Evolutionary conservation across 92 coral and sea anemone genomes (phyloP), one percentile per base, ranked within the genome.

Genomic region (Phenganax subtilis): DNA sequence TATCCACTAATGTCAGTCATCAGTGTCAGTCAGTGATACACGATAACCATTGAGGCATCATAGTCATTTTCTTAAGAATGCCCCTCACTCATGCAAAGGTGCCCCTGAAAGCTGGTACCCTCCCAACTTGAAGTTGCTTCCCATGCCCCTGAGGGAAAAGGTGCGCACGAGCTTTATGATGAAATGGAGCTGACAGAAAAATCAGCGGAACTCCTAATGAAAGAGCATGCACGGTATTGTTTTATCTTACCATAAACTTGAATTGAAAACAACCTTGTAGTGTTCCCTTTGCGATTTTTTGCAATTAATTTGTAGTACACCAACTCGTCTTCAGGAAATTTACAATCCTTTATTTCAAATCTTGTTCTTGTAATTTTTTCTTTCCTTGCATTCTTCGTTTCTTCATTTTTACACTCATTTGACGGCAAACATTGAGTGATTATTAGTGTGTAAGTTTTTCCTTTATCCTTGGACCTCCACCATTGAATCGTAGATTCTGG

Each of bases 321-420:
- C 47, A 37, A 37, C 17, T 55, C 16, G 55, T 55, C 80, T 75
- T 75, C 17, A 75, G 60, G 80, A 55, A 17, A 30, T 75, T 57
- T 4, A 9, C 28, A 28, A 27, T 54, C 54, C 12, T 28, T 44
- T 0, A 68, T 30, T 44, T 30, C 52, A 68, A 68, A 68, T 10
- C 73, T 68, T 68, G 73, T 68, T n/a, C 47, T 68, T 11, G 73
- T 68, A 68, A 68, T 68, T 30, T 10, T 68, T 30, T 30, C 73
- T 68, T 68, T 68, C 1, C 53, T 53, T 14, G 67, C 25, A 25
- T 44, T 30, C n/a, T n/a, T n/a, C n/a, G n/a, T n/a, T n/a, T n/a
- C n/a, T 12, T 5, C n/a, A n/a, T n/a, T n/a, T n/a, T n/a, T 30
- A 6, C 30, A 6, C n/a, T 61, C 14, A 3, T 61, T 28, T 61